Conservation (phyloP, 1,140 invertebrate species). For the Caenorhabditis briggsae region DNA sequence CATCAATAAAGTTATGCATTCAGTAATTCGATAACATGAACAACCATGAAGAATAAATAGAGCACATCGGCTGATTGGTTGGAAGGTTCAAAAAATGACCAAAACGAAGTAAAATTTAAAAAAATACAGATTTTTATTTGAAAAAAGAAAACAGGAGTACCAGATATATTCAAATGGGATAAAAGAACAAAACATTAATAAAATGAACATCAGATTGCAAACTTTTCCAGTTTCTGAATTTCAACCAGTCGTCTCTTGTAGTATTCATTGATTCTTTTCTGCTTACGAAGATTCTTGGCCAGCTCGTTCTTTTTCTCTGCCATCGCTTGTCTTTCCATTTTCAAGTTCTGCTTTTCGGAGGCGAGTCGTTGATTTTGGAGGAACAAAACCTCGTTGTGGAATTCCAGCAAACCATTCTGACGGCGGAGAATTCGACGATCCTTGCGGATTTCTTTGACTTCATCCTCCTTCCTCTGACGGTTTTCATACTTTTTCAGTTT, state of each 20-base stretch:
- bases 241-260: slow-evolving; percentile 21
- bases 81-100: too few species aligned
- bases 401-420: slow-evolving; percentile 35
- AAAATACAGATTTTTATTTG: not conserved
- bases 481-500: slow-evolving; percentile 30
- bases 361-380: slow-evolving; percentile 38
- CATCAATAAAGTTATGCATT: too few species aligned
- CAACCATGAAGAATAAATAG: too few species aligned
- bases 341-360: not conserved
- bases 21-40: too few species aligned
- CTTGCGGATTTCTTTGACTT: not conserved
- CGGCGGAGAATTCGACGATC: slow-evolving; percentile 39
- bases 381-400: slow-evolving; percentile 9
- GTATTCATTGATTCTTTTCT: slow-evolving; percentile 38
- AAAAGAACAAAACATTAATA: not conserved
- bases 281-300: slow-evolving; percentile 4
- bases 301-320: not conserved
- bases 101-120: not conserved
- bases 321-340: not conserved
- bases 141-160: not conserved
- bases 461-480: not conserved
- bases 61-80: too few species aligned
- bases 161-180: too few species aligned
- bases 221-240: not conserved
- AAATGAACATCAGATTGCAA: not conserved